Percentiles rank a stretch among this genome's conserved stretches.
These are phyloP conservation scores for Scarus forsteni DNA, from an alignment of 2,797 vertebrate genomes.

Conservation along the genomic window DNA sequence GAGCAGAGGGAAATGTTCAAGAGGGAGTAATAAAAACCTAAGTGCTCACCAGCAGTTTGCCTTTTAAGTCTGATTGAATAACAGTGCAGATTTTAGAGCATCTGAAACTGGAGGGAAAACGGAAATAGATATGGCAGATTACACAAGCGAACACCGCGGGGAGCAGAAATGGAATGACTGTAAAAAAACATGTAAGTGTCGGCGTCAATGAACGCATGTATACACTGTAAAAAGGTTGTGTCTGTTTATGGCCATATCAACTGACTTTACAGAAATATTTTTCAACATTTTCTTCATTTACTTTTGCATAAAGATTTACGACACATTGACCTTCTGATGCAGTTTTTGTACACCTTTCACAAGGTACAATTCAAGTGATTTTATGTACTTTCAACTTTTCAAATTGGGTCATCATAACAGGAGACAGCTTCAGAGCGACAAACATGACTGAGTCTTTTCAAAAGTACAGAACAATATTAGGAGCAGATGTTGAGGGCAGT, in stretches of 20 bases:
- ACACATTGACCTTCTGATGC: background rate
- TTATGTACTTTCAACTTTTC: too few relatives aligned
- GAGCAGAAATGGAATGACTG: conserved; percentile 35
- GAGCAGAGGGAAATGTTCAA: conserved; percentile 1
- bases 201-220: conserved; percentile 22
- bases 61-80: conserved; percentile 46
- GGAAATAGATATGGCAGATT: conserved; percentile 41
- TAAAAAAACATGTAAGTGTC: background rate
- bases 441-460: too few relatives aligned
- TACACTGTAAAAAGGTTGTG: conserved; percentile 10
- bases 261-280: background rate
- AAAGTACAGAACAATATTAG: too few relatives aligned
- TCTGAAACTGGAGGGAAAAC: conserved; percentile 38
- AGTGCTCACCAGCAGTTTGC: conserved; percentile 36
- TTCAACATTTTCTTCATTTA: background rate
- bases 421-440: too few relatives aligned
- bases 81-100: conserved; percentile 41
- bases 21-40: conserved; percentile 33
- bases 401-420: too few relatives aligned
- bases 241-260: background rate
- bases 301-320: background rate
- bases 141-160: conserved; percentile 16
- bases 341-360: too few relatives aligned
- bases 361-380: too few relatives aligned
- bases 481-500: too few relatives aligned